Evolutionary conservation across 2,797 vertebrate species (phyloP), one percentile per base, ranked within the genome.

Genomic region (Bovichtus diacanthus): DNA sequence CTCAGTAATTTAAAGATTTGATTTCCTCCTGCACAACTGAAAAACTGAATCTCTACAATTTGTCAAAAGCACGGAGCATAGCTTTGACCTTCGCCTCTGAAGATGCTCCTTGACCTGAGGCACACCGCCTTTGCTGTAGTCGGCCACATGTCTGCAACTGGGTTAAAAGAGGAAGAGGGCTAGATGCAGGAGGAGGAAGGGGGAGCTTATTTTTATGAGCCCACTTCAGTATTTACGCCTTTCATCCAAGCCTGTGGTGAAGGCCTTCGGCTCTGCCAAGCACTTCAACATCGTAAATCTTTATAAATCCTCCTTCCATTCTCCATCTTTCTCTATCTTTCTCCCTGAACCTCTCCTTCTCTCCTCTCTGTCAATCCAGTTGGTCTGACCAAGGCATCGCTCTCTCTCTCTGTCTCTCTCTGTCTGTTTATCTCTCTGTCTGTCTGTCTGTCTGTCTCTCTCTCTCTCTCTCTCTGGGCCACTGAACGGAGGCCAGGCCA

Each of bases 281-380:
- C 59, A 39, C 74, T 88, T 72, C 79, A 85, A 59, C 55, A 16
- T 76, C 41, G 86, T 94, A 93, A 94, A 94, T 93, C 88, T 83
- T 60, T 63, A 66, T 49, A 74, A 81, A 89, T 78, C 70, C 67
- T 51, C 83, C 70, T 55, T 75, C 69, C 51, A 6, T 51, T 76
- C 50, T 88, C 66, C 55, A 18, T 77, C 49, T 85, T 21, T 78
- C 49, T 79, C 70, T 70, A 2, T 66, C 27, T 62, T 73, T 78
- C 51, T 71, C 49, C 68, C 54, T 69, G 59, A 79, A 67, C 72
- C 59, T 77, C 49, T 59, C 29, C 66, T 18, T 36, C 23, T 36
- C 59, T 63, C 51, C 49, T 58, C 60, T 74, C 65, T 58, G 74
- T 84, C 70, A 43, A 65, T 86, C 51, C 58, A 10, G 44, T 31